Evolutionary conservation across 1,140 invertebrate species (phyloP).

Genomic region (Myzus persicae): DNA sequence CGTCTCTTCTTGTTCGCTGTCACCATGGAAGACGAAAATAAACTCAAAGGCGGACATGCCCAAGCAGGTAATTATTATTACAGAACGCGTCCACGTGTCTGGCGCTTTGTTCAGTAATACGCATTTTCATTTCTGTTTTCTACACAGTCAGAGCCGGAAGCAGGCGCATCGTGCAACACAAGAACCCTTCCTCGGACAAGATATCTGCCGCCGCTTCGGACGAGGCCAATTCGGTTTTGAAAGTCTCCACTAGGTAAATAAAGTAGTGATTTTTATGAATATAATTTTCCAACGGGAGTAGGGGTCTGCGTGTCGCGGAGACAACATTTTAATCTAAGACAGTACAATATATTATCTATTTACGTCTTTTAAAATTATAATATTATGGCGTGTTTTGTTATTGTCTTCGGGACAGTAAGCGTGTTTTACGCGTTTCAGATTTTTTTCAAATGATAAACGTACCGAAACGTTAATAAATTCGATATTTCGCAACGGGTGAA

Average conservation of each 20-base stretch:
- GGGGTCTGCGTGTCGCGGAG: not conserved
- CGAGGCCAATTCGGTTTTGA: constrained; percentile 62
- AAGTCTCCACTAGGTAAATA: constrained; percentile 64
- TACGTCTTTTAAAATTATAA: not conserved
- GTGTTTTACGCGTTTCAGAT: too few species aligned
- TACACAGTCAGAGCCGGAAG: constrained; percentile 81
- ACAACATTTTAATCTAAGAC: too few species aligned
- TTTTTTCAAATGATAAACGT: not conserved
- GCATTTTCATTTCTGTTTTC: not conserved
- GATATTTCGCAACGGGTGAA: too few species aligned
- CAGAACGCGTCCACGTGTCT: not conserved
- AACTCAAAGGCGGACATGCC: constrained; percentile 82
- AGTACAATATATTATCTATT: too few species aligned
- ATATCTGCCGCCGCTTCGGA: not conserved
- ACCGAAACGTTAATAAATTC: not conserved
- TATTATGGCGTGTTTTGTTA: not conserved
- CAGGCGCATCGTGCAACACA: constrained; percentile 91
- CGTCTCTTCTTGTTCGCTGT: too few species aligned
- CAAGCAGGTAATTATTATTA: constrained; percentile 70
- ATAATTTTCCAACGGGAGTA: not conserved
- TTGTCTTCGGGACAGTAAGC: not conserved
- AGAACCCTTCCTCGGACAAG: constrained; percentile 66
- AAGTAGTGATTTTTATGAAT: too few species aligned
- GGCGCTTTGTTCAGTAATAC: not conserved
- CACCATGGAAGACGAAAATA: constrained; percentile 68